Evolutionary conservation across 2,797 vertebrate species (phyloP).

Genomic region (Parauchenoglanis ngamensis): DNA sequence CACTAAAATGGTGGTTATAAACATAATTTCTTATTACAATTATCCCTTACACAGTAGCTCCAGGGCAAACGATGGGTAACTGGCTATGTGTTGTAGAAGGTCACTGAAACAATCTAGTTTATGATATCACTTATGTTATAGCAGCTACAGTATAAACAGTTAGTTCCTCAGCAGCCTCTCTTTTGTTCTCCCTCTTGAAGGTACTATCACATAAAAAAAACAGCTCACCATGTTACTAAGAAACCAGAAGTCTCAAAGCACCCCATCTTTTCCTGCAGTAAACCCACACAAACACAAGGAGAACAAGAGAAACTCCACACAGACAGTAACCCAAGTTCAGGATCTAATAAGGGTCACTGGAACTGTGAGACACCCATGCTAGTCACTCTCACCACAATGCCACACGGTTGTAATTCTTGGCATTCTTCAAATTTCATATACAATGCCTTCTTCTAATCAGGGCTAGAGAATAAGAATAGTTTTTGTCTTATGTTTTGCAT

Average conservation of each 20-base stretch:
- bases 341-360: neutral
- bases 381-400: neutral
- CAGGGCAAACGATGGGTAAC: neutral
- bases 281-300: neutral
- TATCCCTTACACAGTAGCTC: neutral
- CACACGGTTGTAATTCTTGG: neutral
- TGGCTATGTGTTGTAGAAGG: neutral
- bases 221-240: neutral
- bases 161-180: neutral
- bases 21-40: neutral
- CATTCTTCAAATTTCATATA: neutral
- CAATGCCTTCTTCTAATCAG: neutral
- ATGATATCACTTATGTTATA: neutral
- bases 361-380: neutral
- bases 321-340: neutral
- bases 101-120: neutral
- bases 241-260: neutral
- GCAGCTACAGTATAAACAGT: neutral
- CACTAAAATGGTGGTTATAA: neutral
- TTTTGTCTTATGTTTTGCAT: neutral
- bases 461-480: neutral
- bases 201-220: constrained; percentile 3
- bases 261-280: neutral
- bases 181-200: neutral
- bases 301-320: constrained; percentile 5